Evolutionary conservation across 2,113 vertebrate species (phyloP).

Genomic region (zebrafish (Danio rerio)): DNA sequence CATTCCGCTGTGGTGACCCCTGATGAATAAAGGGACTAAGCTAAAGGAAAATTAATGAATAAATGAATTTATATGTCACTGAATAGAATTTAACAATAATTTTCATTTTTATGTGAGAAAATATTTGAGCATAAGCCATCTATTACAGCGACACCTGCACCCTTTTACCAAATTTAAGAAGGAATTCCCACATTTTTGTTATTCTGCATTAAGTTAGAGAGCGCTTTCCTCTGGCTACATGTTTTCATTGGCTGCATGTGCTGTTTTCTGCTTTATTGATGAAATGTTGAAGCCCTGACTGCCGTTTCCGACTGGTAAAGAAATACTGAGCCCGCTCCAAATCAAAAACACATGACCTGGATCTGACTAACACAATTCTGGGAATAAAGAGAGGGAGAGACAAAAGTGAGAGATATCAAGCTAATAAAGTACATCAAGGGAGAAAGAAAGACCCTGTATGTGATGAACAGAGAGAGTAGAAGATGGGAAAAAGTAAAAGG

Average conservation of each 20-base stretch:
- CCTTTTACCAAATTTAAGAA: not conserved
- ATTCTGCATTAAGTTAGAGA: not conserved
- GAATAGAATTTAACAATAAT: not conserved
- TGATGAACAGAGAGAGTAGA: not conserved
- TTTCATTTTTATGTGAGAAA: not conserved
- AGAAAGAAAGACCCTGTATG: not conserved
- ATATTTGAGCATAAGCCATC: not conserved
- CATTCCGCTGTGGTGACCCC: too few relatives aligned
- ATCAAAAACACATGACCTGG: slow-evolving; percentile 52
- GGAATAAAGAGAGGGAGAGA: slow-evolving; percentile 10
- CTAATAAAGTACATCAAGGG: not conserved
- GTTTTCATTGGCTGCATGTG: slow-evolving; percentile 2
- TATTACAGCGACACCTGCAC: not conserved
- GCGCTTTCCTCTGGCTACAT: not conserved
- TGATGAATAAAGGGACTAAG: too few relatives aligned
- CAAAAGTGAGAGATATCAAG: not conserved
- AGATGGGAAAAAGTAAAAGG: not conserved
- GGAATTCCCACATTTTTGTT: not conserved
- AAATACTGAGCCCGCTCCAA: slow-evolving; percentile 39
- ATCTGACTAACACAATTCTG: slow-evolving; percentile 24
- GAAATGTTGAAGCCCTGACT: slow-evolving; percentile 7
- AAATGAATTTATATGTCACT: too few relatives aligned
- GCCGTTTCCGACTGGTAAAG: slow-evolving; percentile 21
- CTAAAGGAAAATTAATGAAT: too few relatives aligned
- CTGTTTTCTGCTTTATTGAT: slow-evolving; percentile 14